Conservation (phyloP, 2,888 invertebrate genomes). For the Dasysyrphus albostriatus region DNA sequence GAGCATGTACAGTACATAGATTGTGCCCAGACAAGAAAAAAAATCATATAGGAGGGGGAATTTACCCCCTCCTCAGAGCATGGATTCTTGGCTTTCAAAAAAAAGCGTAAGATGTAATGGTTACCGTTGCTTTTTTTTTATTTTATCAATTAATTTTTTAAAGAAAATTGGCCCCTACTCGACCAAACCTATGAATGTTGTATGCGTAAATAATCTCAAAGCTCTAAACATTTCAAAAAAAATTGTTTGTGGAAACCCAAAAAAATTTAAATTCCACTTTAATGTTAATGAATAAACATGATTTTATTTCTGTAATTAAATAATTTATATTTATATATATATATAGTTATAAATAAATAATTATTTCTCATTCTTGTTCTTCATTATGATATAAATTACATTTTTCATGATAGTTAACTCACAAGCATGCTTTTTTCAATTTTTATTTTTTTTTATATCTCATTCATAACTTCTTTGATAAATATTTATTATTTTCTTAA, state of each 20-base stretch:
- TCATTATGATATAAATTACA: conserved; percentile 66
- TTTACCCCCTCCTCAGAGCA: no score
- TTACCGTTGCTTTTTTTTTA: no score
- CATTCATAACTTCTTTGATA: conserved; percentile 49
- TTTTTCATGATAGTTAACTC: conserved; percentile 62
- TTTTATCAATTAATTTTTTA: no score
- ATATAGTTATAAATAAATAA: conserved; percentile 55
- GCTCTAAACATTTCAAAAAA: no score
- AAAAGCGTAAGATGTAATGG: no score
- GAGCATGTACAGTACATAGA: no score
- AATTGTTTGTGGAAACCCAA: background rate
- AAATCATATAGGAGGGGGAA: no score
- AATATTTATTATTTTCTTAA: conserved; percentile 24
- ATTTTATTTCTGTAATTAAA: conserved; percentile 70
- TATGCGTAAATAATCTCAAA: no score
- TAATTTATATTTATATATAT: conserved; percentile 47
- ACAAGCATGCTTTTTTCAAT: conserved; percentile 61
- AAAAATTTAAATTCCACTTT: background rate
- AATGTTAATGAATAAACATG: conserved; percentile 70
- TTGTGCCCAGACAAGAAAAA: no score
- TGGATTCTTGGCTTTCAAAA: no score
- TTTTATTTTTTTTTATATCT: conserved; percentile 17
- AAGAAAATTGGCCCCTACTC: no score
- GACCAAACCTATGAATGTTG: no score
- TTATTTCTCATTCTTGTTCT: conserved; percentile 53